phyloP scores from a whole-genome alignment of 2,797 vertebrate genomes.

The Galagoides demidoff region DNA sequence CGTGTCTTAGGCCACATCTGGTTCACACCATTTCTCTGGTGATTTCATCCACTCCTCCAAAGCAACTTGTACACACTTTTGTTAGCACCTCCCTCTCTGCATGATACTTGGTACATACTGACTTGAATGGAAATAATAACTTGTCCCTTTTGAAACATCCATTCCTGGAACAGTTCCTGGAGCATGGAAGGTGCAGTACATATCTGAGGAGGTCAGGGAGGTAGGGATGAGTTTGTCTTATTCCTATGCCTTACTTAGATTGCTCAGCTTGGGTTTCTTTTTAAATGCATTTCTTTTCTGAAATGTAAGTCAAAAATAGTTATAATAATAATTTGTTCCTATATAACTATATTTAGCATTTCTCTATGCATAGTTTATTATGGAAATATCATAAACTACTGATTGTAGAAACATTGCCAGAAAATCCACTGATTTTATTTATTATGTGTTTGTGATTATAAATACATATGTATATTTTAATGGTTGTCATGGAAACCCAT shows the following conservation, averaged over 20 bases:
- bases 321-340: constrained; percentile 61
- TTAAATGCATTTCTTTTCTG: constrained; percentile 50
- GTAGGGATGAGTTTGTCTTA: not conserved
- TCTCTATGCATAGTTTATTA: constrained; percentile 68
- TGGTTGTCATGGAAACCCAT: constrained; percentile 66
- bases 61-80: not conserved
- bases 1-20: not conserved
- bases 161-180: not conserved
- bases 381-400: constrained; percentile 53
- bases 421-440: constrained; percentile 65
- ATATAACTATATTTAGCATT: constrained; percentile 68
- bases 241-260: constrained; percentile 20
- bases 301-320: constrained; percentile 53
- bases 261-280: constrained; percentile 21
- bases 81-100: not conserved
- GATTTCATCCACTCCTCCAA: not conserved
- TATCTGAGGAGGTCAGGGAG: not conserved
- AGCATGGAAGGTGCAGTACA: not conserved
- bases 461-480: constrained; percentile 73
- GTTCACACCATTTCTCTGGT: not conserved
- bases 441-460: constrained; percentile 66
- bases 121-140: not conserved
- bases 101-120: not conserved
- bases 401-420: constrained; percentile 50
- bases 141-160: not conserved